Evolutionary conservation across 2,888 invertebrate genomes (phyloP).

Genomic region (Lycia hirtaria): DNA sequence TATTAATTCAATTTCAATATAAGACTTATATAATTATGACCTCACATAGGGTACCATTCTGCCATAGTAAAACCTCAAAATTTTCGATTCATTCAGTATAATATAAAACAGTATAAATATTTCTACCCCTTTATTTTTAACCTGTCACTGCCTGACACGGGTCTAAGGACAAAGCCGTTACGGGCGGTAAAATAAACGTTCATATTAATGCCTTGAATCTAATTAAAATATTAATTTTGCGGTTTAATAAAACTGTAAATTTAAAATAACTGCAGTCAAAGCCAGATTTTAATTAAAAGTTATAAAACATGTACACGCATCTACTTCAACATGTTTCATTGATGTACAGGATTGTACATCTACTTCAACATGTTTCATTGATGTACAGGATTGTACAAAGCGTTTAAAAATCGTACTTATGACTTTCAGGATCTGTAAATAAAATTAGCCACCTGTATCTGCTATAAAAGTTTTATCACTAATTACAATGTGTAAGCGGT

Average conservation of each 20-base stretch:
- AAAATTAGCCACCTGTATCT: too few relatives aligned
- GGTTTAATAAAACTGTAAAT: constrained; percentile 2
- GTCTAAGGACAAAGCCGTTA: constrained; percentile 35
- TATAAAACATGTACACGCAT: background rate
- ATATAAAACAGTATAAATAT: constrained; percentile 2
- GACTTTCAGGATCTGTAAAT: too few relatives aligned
- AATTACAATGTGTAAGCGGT: too few relatives aligned
- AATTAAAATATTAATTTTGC: constrained; percentile 16
- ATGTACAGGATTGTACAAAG: too few relatives aligned
- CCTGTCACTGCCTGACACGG: constrained; percentile 42
- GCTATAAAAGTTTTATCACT: too few relatives aligned
- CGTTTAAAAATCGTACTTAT: too few relatives aligned
- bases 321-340: too few relatives aligned
- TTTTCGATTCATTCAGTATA: background rate
- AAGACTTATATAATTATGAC: too few relatives aligned
- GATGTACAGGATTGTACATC: too few relatives aligned
- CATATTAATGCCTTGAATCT: constrained; percentile 1
- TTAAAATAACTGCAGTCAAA: background rate
- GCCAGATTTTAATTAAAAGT: background rate
- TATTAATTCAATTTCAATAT: too few relatives aligned
- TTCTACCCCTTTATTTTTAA: constrained; percentile 27
- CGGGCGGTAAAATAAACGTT: constrained; percentile 12
- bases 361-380: too few relatives aligned
- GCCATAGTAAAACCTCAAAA: background rate
- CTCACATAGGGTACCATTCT: too few relatives aligned